A percentile compares a stretch with the other conserved stretches of the same genome.
phyloP scores from a whole-genome alignment of 2,113 vertebrate genomes.

The Trinectes maculatus region DNA sequence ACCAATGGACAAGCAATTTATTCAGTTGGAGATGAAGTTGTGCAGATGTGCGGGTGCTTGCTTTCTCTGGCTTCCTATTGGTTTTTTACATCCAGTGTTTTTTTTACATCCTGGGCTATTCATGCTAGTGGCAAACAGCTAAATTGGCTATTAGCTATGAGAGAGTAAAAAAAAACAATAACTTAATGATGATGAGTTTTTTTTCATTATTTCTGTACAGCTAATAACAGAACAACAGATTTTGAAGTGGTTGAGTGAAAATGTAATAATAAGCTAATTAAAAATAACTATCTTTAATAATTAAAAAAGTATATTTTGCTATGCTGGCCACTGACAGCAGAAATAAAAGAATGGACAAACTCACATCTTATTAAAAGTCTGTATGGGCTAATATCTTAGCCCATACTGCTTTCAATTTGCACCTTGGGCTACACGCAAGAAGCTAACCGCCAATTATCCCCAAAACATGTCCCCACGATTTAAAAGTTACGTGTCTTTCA shows the following conservation, averaged over 20 bases:
- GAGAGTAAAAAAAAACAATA: slow-evolving; percentile 14
- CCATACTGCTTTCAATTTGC: too few species aligned
- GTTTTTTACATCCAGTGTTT: slow-evolving; percentile 5
- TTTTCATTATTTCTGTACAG: not conserved
- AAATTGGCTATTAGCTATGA: slow-evolving; percentile 22
- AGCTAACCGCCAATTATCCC: too few species aligned
- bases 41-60: slow-evolving; percentile 26
- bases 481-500: too few species aligned
- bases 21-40: slow-evolving; percentile 42
- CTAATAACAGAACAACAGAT: not conserved
- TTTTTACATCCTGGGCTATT: slow-evolving; percentile 31
- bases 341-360: too few species aligned
- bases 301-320: not conserved
- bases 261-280: not conserved
- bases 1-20: slow-evolving; percentile 48
- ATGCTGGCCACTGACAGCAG: too few species aligned
- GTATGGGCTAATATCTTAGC: too few species aligned
- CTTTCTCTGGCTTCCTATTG: slow-evolving; percentile 1
- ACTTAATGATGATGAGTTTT: not conserved
- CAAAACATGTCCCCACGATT: too few species aligned
- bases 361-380: too few species aligned
- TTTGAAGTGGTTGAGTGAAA: slow-evolving; percentile 1
- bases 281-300: too few species aligned
- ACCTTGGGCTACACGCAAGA: too few species aligned
- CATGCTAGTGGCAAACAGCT: slow-evolving; percentile 20